A percentile compares a stretch with the other conserved stretches of the same genome.
Evolutionary conservation across 23 tunicate genomes (phyloP).

Genomic region (Halocynthia aurantium): DNA sequence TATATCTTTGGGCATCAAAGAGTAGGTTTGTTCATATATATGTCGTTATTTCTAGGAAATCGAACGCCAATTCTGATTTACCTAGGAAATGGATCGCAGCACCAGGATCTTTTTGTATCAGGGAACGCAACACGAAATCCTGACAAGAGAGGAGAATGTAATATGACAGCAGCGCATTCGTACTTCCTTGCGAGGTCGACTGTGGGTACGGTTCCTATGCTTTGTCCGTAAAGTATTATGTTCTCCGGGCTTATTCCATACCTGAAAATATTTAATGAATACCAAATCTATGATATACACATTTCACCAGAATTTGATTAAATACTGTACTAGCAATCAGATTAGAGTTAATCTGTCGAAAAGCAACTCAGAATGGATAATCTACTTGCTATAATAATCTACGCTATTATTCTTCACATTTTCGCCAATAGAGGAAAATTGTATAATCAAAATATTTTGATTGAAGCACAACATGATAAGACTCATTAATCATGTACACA

Average conservation of each 20-base stretch:
- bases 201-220: slow-evolving; percentile 98
- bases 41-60: no score
- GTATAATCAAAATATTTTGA: no score
- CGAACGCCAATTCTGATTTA: background rate
- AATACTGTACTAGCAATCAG: background rate
- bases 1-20: no score
- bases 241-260: slow-evolving; percentile 78
- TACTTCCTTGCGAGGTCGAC: slow-evolving; percentile 85
- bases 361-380: no score
- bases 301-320: background rate
- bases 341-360: no score
- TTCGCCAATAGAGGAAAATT: no score
- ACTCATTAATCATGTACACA: no score
- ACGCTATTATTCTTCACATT: no score
- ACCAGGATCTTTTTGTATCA: slow-evolving; percentile 89
- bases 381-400: no score
- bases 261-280: slow-evolving; percentile 26
- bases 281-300: background rate
- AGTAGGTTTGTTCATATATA: no score
- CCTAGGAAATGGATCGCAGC: slow-evolving; percentile 95
- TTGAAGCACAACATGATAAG: no score
- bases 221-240: slow-evolving; percentile 92
- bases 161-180: slow-evolving; percentile 93
- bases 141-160: slow-evolving; percentile 87
- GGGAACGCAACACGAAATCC: slow-evolving; percentile 97